Percentiles rank a stretch among this genome's conserved stretches.
These are phyloP conservation scores for Mylabris sibirica DNA, from an alignment of 2,888 invertebrate genomes.

Conservation along the genomic window DNA sequence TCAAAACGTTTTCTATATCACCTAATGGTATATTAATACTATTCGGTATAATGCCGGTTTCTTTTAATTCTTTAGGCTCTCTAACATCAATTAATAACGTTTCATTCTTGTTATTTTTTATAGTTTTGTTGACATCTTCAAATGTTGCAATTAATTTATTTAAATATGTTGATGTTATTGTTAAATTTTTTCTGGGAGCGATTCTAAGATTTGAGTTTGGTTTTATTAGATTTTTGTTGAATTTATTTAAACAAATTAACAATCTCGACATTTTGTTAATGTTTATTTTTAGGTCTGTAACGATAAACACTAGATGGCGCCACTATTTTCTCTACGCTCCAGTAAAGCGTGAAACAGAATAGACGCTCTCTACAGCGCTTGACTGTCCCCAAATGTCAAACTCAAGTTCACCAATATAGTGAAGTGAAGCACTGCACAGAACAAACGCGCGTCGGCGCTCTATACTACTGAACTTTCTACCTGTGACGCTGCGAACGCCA, in stretches of 20 bases:
- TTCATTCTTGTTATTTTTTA: constrained; percentile 57
- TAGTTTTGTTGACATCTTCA: constrained; percentile 62
- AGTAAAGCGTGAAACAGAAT: too few relatives aligned
- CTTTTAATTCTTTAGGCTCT: constrained; percentile 73
- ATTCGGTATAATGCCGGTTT: constrained; percentile 74
- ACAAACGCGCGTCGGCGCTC: too few relatives aligned
- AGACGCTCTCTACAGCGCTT: too few relatives aligned
- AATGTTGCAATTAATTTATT: constrained; percentile 43
- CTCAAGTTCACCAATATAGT: too few relatives aligned
- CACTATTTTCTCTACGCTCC: too few relatives aligned
- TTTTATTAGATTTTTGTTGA: background rate
- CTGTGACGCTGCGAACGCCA: too few relatives aligned
- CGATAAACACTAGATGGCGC: background rate
- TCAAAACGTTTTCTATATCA: constrained; percentile 23
- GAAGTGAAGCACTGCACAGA: too few relatives aligned
- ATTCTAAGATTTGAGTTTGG: background rate
- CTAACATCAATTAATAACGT: constrained; percentile 76
- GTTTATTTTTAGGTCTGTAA: background rate
- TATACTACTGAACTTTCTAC: too few relatives aligned
- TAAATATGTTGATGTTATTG: background rate
- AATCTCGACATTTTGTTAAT: background rate
- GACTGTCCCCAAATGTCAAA: too few relatives aligned
- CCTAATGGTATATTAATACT: constrained; percentile 73
- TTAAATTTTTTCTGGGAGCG: background rate
- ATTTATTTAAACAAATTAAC: background rate